phyloP scores from a whole-genome alignment of 2,797 vertebrate species.

The Anniella stebbinsi region DNA sequence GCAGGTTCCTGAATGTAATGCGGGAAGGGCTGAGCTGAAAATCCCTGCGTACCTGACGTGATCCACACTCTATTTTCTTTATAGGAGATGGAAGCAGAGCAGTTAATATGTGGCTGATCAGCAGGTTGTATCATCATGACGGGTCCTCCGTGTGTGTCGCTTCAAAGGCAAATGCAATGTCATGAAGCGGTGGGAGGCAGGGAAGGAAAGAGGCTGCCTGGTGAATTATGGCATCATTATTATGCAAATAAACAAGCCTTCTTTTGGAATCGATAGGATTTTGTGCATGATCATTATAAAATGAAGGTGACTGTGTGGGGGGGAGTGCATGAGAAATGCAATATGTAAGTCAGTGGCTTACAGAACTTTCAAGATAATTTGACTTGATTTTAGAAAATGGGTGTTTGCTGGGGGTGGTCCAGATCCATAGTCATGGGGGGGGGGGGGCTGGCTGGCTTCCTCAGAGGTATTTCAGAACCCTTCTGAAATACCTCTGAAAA shows the following conservation, averaged over 20 bases:
- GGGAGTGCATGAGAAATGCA: background rate
- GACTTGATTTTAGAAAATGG: background rate
- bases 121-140: background rate
- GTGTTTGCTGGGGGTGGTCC: background rate
- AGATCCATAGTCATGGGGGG: background rate
- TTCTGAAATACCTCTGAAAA: no score
- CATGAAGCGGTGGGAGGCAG: background rate
- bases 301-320: conserved; percentile 14
- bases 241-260: conserved; percentile 22
- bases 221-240: conserved; percentile 27
- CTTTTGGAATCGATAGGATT: conserved; percentile 19
- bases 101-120: conserved; percentile 15
- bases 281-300: conserved; percentile 13
- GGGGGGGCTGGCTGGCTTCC: background rate
- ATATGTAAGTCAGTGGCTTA: background rate
- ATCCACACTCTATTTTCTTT: background rate
- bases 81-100: background rate
- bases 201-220: background rate
- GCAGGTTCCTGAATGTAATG: no score
- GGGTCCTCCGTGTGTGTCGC: background rate
- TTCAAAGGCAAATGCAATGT: conserved; percentile 25
- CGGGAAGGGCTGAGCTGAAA: background rate
- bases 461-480: background rate
- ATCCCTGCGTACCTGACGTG: background rate
- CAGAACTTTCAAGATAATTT: background rate